Evolutionary conservation across 2,888 invertebrate genomes (phyloP).

Genomic region (Theretra japonica): DNA sequence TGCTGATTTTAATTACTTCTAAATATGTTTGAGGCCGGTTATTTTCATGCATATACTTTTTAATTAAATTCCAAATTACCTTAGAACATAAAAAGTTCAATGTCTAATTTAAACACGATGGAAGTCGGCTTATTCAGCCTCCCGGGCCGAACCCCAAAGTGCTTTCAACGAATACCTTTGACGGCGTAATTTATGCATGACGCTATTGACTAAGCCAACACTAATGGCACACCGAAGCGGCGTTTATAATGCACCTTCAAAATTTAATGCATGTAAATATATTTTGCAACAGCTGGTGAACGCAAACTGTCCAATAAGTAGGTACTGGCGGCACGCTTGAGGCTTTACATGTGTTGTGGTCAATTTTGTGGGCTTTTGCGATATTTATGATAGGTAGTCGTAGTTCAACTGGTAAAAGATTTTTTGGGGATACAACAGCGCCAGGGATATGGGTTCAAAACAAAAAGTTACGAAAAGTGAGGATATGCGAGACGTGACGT

Average conservation of each 20-base stretch:
- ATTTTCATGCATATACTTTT: too few relatives aligned
- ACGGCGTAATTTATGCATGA: neutral
- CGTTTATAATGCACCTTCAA: constrained; percentile 8
- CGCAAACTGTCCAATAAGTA: neutral
- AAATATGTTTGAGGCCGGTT: too few relatives aligned
- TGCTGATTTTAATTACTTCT: too few relatives aligned
- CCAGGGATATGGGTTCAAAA: too few relatives aligned
- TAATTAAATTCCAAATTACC: too few relatives aligned
- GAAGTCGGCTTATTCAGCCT: neutral
- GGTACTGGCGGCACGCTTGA: neutral
- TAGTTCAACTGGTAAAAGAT: too few relatives aligned
- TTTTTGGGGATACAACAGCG: too few relatives aligned
- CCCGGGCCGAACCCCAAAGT: neutral
- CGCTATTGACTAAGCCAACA: neutral
- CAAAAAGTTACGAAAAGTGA: too few relatives aligned
- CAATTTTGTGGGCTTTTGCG: too few relatives aligned
- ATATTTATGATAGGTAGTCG: too few relatives aligned
- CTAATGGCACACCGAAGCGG: neutral
- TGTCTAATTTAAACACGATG: neutral
- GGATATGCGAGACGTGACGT: too few relatives aligned
- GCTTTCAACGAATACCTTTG: neutral
- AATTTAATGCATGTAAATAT: neutral
- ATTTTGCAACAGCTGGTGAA: neutral
- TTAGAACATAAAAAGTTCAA: neutral
- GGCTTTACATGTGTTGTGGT: too few relatives aligned